Evolutionary conservation across 2,113 vertebrate species (phyloP), one percentile per base, ranked within the genome.

Genomic region (Ammodytes marinus): DNA sequence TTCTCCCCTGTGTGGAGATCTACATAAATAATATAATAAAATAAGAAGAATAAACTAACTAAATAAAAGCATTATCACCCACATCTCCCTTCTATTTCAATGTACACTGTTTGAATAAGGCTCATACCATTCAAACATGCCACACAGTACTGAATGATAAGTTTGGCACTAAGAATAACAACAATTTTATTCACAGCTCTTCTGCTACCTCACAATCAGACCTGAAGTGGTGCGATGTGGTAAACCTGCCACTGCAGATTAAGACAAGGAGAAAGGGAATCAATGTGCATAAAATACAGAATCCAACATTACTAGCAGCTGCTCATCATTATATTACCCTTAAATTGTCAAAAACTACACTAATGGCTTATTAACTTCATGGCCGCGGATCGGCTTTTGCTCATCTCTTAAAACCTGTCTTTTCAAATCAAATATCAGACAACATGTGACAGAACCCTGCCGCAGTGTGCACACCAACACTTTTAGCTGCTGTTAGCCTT

Each of bases 241-340:
- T 39, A 54, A 57, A 61, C 27, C 40, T 54, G 49, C 10, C 42
- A 69, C 55, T 57, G 60, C 8, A 80, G 3, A 43, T 57, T 37
- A 65, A 13, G 37, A 77, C 68, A 69, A 43, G 55, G 54, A 59
- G 5, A 45, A 74, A 43, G n/a, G 42, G 12, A 27, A 42, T 19
- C 10, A 50, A 40, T 61, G 47, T 43, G 58, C 6, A 4, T 49
- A 42, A 12, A 35, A 53, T 53, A 61, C 47, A 73, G 37, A 63
- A 4, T 43, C 37, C 39, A 65, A 45, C 39, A 45, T 43, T 53
- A 50, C 15, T 15, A 11, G n/a, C 4, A 35, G 1, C 5, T 50
- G 57, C 19, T 61, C 11, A 13, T 54, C 17, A 14, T 35, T 35
- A 70, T 57, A 57, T 57, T 40, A 53, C 19, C 7, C 8, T 37